Conservation (phyloP, 2,888 invertebrate species). For the Leptodirus hochenwartii region DNA sequence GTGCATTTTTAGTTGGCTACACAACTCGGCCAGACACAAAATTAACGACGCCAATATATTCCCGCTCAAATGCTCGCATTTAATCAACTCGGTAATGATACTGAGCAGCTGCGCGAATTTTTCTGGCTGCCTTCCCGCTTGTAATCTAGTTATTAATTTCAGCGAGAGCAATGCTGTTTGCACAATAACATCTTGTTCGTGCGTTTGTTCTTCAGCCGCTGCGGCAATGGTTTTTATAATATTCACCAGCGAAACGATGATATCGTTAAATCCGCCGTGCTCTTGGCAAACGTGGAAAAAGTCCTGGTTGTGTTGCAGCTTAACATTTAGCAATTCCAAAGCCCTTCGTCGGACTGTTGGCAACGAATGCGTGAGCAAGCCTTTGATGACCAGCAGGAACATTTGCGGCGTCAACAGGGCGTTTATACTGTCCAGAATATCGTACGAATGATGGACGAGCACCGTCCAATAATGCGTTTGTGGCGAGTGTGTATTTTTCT, state of each 20-base stretch:
- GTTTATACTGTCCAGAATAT: constrained; percentile 63
- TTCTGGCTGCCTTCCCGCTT: constrained; percentile 40
- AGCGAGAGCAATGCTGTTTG: constrained; percentile 70
- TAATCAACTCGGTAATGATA: constrained; percentile 42
- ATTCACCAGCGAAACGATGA: constrained; percentile 40
- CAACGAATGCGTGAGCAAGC: constrained; percentile 51
- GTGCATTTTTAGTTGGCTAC: constrained; percentile 54
- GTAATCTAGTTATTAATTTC: constrained; percentile 59
- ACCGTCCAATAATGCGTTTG: constrained; percentile 66
- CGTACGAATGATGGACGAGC: constrained; percentile 59
- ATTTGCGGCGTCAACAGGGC: constrained; percentile 59
- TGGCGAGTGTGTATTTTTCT: constrained; percentile 36
- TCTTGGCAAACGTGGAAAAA: constrained; percentile 34
- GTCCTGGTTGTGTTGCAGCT: constrained; percentile 49
- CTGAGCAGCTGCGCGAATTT: constrained; percentile 53
- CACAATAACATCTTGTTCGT: constrained; percentile 50
- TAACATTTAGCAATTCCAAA: constrained; percentile 68
- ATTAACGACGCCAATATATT: constrained; percentile 56
- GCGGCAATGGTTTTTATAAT: constrained; percentile 41
- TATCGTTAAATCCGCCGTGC: constrained; percentile 16
- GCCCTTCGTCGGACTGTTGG: constrained; percentile 58
- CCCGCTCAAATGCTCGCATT: constrained; percentile 31
- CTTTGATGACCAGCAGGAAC: constrained; percentile 61
- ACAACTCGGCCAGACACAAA: constrained; percentile 63
- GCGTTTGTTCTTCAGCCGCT: constrained; percentile 29